Base-by-base conservation (phyloP, 2,797 vertebrate genomes). In the Muscicapa striata region DNA sequence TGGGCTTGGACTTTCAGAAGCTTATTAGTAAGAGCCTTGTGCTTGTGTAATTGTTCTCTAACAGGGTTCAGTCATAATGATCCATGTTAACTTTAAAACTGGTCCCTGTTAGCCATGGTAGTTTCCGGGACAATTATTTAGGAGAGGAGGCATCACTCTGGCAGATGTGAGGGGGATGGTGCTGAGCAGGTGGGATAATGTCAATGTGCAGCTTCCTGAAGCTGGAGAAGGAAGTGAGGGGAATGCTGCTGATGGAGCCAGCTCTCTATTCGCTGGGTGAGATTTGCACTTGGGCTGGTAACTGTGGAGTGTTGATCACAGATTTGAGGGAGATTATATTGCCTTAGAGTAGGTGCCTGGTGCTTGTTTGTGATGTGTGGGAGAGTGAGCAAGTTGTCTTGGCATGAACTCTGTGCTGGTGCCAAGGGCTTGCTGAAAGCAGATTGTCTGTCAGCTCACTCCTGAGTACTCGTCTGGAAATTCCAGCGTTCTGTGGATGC, bases 351-450 rank as follows among this genome's bases (percentile, higher is more conserved):
- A 67, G 82, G 82, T 91, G 93, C 84, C 82, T 82, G 75, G 58
- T 85, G 82, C 87, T 92, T 92, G 89, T 87, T 92, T 92, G 87
- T 85, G 82, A 85, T 92, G 61, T 89, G 79, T 68, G 80, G 89
- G 94, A 93, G 81, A 93, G 63, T 2, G 14, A 87, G 64, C 15
- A 17, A 91, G 89, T 85, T 87, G 82, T 91, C 96, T 96, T 91
- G 84, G 94, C 38, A 20, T 87, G 89, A 94, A 58, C 89, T 91
- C 32, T 92, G 84, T 82, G 75, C 82, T 62, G 61, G 57, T 94
- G 94, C 94, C 96, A 91, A 92, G 79, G 84, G 82, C 74, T 93
- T 89, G 61, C 89, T 85, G 79, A 90, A 93, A 92, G 72, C 81
- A 95, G 92, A 87, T 92, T 85, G 75, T 92, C 89, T 90, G 70